Evolutionary conservation across 2,797 vertebrate genomes (phyloP), one percentile per base, ranked within the genome.

Genomic region (Myioborus miniatus): DNA sequence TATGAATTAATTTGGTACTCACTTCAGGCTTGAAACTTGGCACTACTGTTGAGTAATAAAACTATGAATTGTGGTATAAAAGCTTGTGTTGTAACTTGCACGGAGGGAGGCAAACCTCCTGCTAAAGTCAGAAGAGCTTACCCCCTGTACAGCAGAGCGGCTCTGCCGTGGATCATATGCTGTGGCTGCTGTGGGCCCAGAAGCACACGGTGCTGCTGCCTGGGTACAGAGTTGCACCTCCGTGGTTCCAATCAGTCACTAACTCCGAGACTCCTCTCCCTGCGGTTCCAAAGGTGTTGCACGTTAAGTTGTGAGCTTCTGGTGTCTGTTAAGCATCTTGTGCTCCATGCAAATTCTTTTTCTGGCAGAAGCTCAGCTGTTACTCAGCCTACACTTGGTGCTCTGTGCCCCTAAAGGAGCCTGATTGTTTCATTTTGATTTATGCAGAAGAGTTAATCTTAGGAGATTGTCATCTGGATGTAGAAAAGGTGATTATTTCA

Each of bases 111-210:
- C 55, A 76, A 64, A 60, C 26, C 59, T 71, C 37, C 64, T 70
- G 74, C 68, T 83, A 27, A 86, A 65, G n/a, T 86, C 44, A 41
- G 23, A 12, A 20, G 43, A 15, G 49, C 72, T 84, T 27, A 1
- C 43, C 15, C 65, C 29, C 56, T 43, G 26, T n/a, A 5, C 1
- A 0, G 1, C 39, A 32, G 60, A n/a, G 55, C 22, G 70, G 3
- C 77, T 41, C 17, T 72, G 75, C 79, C 0, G 0, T 15, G 36
- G 56, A 5, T 56, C 26, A 1, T 12, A 4, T 0, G 0, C n/a
- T 6, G 50, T 15, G 39, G 3, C 56, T 87, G 52, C 83, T 68
- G 37, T 10, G 2, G 47, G 23, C 50, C 74, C 7, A 19, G 59
- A 41, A 89, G 71, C 64, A 19, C 26, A 2, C 59, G 84, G 56